Percentiles rank a stretch among this genome's conserved stretches.
phyloP scores from a whole-genome alignment of 1,140 invertebrate species.

The Drosophila parabipectinata region DNA sequence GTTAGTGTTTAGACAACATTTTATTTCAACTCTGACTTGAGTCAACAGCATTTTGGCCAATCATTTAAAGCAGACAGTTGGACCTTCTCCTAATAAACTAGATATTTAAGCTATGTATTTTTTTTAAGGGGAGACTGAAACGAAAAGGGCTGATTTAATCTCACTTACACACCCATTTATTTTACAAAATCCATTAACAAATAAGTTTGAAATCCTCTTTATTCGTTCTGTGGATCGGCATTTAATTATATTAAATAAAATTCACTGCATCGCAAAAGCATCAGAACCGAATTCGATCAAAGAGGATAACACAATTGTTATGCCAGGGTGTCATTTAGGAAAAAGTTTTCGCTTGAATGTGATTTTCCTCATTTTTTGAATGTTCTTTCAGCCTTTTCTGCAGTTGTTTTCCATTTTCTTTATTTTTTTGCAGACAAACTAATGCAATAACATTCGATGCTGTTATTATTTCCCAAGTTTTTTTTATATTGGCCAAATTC shows the following conservation, averaged over 20 bases:
- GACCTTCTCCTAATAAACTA: too few relatives aligned
- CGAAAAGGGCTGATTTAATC: neutral
- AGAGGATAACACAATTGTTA: constrained; percentile 60
- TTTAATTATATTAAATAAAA: constrained; percentile 21
- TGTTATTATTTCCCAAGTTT: constrained; percentile 68
- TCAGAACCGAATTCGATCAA: constrained; percentile 36
- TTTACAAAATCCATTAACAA: constrained; percentile 3
- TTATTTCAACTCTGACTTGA: neutral
- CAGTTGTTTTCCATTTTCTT: constrained; percentile 7
- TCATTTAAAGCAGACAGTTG: too few relatives aligned
- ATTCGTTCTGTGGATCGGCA: constrained; percentile 2
- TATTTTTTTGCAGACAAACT: constrained; percentile 45
- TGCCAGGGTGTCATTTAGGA: constrained; percentile 56
- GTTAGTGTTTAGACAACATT: constrained; percentile 10
- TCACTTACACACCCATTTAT: neutral
- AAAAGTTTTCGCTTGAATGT: constrained; percentile 61
- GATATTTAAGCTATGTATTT: neutral
- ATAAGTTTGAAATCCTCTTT: constrained; percentile 1
- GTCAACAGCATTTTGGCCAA: neutral
- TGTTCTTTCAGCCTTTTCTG: constrained; percentile 29
- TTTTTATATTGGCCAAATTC: constrained; percentile 40
- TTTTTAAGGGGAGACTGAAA: neutral
- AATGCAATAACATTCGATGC: constrained; percentile 79
- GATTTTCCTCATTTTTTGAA: constrained; percentile 40
- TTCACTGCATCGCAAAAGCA: neutral